These are phyloP conservation scores for Argyresthia goedartella DNA, from an alignment of 2,888 invertebrate genomes.

Conservation along the genomic window DNA sequence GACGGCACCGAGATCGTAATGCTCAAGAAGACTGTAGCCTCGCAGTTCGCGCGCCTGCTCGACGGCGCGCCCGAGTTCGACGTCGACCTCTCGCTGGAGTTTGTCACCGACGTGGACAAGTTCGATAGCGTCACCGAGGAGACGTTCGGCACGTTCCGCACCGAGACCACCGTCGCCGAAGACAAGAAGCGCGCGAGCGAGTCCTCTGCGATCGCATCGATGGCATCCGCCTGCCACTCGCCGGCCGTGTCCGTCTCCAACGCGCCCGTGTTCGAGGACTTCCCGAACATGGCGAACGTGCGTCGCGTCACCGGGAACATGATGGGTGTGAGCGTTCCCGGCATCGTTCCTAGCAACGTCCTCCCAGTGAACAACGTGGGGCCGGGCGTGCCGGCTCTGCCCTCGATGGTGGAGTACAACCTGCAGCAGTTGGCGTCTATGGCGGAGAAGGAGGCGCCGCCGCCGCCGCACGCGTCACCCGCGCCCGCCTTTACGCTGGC, in stretches of 20 bases:
- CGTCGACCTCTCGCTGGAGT: conserved; percentile 83
- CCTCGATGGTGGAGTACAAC: conserved; percentile 89
- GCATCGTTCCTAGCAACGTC: too few relatives aligned
- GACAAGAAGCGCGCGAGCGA: conserved; percentile 66
- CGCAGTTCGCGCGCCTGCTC: conserved; percentile 83
- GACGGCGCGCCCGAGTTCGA: conserved; percentile 87
- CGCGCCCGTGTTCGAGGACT: conserved; percentile 84
- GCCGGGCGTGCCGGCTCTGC: conserved; percentile 48
- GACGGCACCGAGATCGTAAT: conserved; percentile 88
- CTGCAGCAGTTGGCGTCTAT: conserved; percentile 86
- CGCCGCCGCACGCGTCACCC: conserved; percentile 66
- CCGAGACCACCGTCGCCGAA: conserved; percentile 72
- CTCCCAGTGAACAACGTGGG: conserved; percentile 33
- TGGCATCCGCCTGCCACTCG: conserved; percentile 54
- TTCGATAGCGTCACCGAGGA: conserved; percentile 82
- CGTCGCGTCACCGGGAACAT: conserved; percentile 55
- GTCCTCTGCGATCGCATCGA: conserved; percentile 45
- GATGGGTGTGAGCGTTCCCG: conserved; percentile 40
- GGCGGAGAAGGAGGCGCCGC: conserved; percentile 76
- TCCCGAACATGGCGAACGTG: conserved; percentile 51
- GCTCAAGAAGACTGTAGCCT: conserved; percentile 82
- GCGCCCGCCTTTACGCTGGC: conserved; percentile 81
- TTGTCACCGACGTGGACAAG: conserved; percentile 82
- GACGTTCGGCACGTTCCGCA: conserved; percentile 80
- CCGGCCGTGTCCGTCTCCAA: conserved; percentile 70